Percentiles rank a stretch among this genome's conserved stretches.
Evolutionary conservation across 2,888 invertebrate species (phyloP).

Genomic region (Heteromurus nitidus): DNA sequence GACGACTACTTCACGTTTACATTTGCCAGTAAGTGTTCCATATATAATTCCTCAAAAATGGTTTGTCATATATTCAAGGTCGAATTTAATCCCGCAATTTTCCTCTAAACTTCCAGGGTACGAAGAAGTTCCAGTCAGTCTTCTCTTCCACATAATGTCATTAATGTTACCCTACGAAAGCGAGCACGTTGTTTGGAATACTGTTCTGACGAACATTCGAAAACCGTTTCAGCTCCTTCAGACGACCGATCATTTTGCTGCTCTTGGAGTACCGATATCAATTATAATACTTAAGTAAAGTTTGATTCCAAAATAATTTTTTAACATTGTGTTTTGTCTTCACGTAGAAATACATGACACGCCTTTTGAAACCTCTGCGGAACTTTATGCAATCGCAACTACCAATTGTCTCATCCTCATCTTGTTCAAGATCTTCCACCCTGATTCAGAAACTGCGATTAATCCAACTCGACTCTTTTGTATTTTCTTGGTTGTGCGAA

Average conservation of each 20-base stretch:
- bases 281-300: background rate
- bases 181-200: slow-evolving; percentile 54
- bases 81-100: too few relatives aligned
- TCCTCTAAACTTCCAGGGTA: too few relatives aligned
- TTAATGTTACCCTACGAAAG: slow-evolving; percentile 35
- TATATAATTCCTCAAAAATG: too few relatives aligned
- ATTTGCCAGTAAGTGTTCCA: slow-evolving; percentile 50
- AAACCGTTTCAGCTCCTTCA: slow-evolving; percentile 44
- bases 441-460: slow-evolving; percentile 23
- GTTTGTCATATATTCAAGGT: too few relatives aligned
- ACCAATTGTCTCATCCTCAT: background rate
- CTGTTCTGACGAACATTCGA: slow-evolving; percentile 48
- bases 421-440: background rate
- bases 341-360: slow-evolving; percentile 2
- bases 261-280: slow-evolving; percentile 5
- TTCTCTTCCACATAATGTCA: slow-evolving; percentile 28
- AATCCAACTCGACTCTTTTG: slow-evolving; percentile 21
- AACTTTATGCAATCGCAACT: slow-evolving; percentile 25
- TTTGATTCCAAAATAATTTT: too few relatives aligned
- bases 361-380: slow-evolving; percentile 10
- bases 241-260: slow-evolving; percentile 21
- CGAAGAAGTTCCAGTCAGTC: slow-evolving; percentile 21
- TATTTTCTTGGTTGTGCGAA: slow-evolving; percentile 48
- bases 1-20: slow-evolving; percentile 68
- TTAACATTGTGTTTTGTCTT: background rate